These are phyloP conservation scores for Macrotis lagotis DNA, from an alignment of 2,113 vertebrate genomes.

Conservation along the genomic window DNA sequence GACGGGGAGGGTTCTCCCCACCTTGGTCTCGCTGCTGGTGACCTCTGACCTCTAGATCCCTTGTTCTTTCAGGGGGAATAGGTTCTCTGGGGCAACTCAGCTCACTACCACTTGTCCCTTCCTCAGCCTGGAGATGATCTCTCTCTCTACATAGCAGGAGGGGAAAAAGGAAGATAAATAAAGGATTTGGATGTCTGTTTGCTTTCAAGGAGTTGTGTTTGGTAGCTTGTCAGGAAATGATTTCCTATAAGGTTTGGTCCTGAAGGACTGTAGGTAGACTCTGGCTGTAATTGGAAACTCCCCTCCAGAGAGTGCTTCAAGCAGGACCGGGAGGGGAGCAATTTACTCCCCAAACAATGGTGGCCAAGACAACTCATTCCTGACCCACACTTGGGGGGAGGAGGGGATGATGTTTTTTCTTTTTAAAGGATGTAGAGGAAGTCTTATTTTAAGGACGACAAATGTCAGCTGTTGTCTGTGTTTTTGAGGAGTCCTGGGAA, in stretches of 20 bases:
- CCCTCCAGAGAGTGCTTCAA: not conserved
- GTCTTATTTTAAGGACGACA: constrained; percentile 48
- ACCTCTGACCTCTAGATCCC: not conserved
- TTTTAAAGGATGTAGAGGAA: constrained; percentile 35
- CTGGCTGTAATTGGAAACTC: not conserved
- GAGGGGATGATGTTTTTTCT: constrained; percentile 45
- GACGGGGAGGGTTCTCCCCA: not conserved
- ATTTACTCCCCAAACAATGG: not conserved
- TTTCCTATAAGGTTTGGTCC: not conserved
- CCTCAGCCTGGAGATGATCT: not conserved
- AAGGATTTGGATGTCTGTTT: not conserved
- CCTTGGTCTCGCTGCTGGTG: not conserved
- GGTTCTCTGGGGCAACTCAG: not conserved
- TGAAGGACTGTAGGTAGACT: constrained; percentile 11
- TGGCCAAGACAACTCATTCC: not conserved
- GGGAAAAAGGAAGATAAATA: not conserved
- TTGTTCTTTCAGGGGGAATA: not conserved
- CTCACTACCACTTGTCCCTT: not conserved
- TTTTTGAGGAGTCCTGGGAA: constrained; percentile 41
- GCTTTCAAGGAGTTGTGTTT: not conserved
- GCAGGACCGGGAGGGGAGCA: not conserved
- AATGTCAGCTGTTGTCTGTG: constrained; percentile 12
- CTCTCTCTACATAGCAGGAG: not conserved
- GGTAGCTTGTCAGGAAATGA: constrained; percentile 22
- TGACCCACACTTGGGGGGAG: not conserved